Percentiles rank a stretch among this genome's conserved stretches.
Conservation (phyloP, 92 coral and sea anemone species). For the Heteractis magnifica region DNA sequence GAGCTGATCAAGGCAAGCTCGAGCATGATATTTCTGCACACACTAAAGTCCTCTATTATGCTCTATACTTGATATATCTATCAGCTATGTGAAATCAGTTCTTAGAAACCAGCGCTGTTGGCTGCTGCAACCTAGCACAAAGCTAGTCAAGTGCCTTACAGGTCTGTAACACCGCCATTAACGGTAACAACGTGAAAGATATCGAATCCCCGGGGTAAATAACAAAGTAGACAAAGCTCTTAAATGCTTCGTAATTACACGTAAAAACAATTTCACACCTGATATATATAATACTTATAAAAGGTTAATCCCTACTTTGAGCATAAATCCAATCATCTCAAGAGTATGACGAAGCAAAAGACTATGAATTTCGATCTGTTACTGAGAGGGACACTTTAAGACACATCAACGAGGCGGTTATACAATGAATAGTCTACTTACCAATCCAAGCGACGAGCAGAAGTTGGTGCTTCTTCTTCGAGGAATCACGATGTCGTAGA, state of each 20-base stretch:
- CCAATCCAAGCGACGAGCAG: not conserved
- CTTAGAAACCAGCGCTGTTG: not conserved
- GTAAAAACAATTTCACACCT: slow-evolving; percentile 38
- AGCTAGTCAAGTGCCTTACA: not conserved
- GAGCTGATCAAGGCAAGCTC: not conserved
- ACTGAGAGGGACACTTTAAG: not conserved
- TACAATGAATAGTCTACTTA: not conserved
- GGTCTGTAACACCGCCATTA: not conserved
- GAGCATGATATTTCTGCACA: no score
- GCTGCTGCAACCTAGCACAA: not conserved
- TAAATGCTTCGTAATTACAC: slow-evolving; percentile 33
- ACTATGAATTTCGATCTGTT: not conserved
- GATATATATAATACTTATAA: slow-evolving; percentile 35
- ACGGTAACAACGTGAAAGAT: not conserved
- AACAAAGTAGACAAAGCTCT: slow-evolving; percentile 20
- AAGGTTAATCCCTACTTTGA: slow-evolving; percentile 51
- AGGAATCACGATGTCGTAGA: not conserved
- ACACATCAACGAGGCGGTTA: not conserved
- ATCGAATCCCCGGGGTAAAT: slow-evolving; percentile 8
- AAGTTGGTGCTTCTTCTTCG: not conserved
- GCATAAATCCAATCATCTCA: slow-evolving; percentile 41
- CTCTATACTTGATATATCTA: no score
- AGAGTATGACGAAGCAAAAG: slow-evolving; percentile 22
- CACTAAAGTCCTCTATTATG: no score
- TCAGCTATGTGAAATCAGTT: no score